A percentile compares a stretch with the other conserved stretches of the same genome.
These are phyloP conservation scores for Ptychadena robeensis DNA, from an alignment of 2,797 vertebrate genomes.

Conservation along the genomic window DNA sequence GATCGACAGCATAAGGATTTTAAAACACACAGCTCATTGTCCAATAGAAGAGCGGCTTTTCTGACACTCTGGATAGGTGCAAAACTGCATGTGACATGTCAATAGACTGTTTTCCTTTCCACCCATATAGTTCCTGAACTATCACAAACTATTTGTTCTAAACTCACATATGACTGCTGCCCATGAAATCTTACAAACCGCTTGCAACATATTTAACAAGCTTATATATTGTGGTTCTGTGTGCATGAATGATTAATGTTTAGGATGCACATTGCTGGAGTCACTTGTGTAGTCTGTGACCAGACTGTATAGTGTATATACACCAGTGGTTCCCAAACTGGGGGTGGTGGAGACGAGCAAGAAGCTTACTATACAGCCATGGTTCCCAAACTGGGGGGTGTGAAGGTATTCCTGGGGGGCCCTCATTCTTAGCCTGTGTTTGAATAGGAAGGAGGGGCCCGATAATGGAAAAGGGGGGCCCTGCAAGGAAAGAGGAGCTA, in stretches of 20 bases:
- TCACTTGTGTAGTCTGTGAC: neutral
- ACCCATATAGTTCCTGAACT: neutral
- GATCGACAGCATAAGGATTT: constrained; percentile 14
- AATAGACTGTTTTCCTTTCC: neutral
- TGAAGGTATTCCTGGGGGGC: too few species aligned
- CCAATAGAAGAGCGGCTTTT: constrained; percentile 1
- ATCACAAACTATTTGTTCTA: neutral
- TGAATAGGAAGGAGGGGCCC: too few species aligned
- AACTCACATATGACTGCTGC: too few species aligned
- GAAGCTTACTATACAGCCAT: too few species aligned
- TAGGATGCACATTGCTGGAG: neutral
- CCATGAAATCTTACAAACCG: too few species aligned
- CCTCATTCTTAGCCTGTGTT: too few species aligned
- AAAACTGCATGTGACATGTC: constrained; percentile 28
- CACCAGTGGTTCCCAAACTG: too few species aligned
- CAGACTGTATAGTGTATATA: neutral
- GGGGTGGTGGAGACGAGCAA: too few species aligned
- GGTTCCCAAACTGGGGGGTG: too few species aligned
- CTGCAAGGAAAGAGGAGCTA: too few species aligned
- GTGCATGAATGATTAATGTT: neutral
- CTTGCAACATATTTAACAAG: neutral
- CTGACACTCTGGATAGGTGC: neutral
- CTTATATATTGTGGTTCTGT: too few species aligned
- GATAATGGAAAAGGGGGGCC: too few species aligned
- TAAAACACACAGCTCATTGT: constrained; percentile 44